A percentile compares a stretch with the other conserved stretches of the same genome.
These are phyloP conservation scores for Athalia rosae DNA, from an alignment of 2,888 invertebrate species.

Conservation along the genomic window DNA sequence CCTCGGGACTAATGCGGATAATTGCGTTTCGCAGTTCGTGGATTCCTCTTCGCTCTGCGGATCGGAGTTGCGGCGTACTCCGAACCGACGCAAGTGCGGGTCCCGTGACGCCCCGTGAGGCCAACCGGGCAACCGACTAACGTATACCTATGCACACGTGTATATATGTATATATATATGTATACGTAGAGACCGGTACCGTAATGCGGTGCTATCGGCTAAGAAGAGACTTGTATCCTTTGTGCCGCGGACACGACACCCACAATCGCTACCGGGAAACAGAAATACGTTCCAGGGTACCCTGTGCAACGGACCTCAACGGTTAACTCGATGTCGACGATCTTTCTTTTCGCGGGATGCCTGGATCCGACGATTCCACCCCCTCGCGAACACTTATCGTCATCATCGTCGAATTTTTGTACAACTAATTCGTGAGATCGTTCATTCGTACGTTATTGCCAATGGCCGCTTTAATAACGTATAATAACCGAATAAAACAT, in stretches of 20 bases:
- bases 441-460: no score
- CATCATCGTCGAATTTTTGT: no score
- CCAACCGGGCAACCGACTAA: constrained; percentile 16
- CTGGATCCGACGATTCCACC: no score
- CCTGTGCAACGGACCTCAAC: neutral
- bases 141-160: neutral
- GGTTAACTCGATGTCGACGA: constrained; percentile 11
- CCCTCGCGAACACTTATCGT: no score
- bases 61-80: neutral
- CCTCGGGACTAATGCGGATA: constrained; percentile 72
- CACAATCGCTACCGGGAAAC: constrained; percentile 54
- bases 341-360: neutral
- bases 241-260: constrained; percentile 53
- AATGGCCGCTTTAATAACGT: no score
- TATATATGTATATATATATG: neutral
- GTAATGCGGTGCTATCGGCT: constrained; percentile 46
- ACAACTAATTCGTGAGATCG: no score
- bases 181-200: constrained; percentile 23
- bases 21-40: constrained; percentile 72
- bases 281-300: constrained; percentile 11
- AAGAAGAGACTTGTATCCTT: constrained; percentile 45
- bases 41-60: constrained; percentile 60
- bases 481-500: no score
- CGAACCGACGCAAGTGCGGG: constrained; percentile 26
- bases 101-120: constrained; percentile 32